Base-by-base conservation (phyloP, 2,888 invertebrate species). In the Drosophila neonasuta region DNA sequence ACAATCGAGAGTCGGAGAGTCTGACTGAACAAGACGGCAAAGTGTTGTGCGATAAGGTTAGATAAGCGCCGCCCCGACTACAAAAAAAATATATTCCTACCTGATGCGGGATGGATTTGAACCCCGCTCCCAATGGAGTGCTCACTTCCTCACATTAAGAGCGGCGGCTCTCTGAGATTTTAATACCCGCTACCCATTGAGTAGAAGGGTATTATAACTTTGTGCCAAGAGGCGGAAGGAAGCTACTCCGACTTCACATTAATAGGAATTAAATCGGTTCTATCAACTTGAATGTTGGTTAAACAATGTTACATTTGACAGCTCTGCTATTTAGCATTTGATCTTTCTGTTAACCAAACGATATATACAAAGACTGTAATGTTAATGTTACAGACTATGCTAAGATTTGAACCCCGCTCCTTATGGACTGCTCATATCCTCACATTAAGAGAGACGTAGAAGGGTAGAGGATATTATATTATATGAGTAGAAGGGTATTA, bases 41-140 rank as follows among this genome's bases (percentile, higher is more conserved):
- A 83, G 86, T 83, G 80, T 83, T 81, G 81, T 66, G 61, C 60
- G 86, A 83, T 81, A 86, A 86, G 84, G 84, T 86, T 86, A 81
- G 80, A 81, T 81, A 81, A 81, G 80, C 80, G 76, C 78, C 86
- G 74, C 54, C 52, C 30, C 42, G 36, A 36, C 36, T n/a, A 5
- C 36, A 3, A n/a, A 10, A 20, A 51, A 60, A 8, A 39, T 7
- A 36, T 36, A 36, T 36, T 15, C 39, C 39, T 77, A 77, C 74
- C 74, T 77, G 75, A 60, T 15, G 20, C 3, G 9, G 42, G 46
- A 39, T 45, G 58, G 24, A 41, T 46, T 45, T 24, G 29, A 59
- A 20, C 15, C 50, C 41, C 5, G 34, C 10, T 11, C 34, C 11
- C 4, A 1, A 15, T 46, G 29, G 34, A 69, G 64, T 52, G 64